Conservation (phyloP, 2,888 invertebrate species). For the Chymomyza amoena region DNA sequence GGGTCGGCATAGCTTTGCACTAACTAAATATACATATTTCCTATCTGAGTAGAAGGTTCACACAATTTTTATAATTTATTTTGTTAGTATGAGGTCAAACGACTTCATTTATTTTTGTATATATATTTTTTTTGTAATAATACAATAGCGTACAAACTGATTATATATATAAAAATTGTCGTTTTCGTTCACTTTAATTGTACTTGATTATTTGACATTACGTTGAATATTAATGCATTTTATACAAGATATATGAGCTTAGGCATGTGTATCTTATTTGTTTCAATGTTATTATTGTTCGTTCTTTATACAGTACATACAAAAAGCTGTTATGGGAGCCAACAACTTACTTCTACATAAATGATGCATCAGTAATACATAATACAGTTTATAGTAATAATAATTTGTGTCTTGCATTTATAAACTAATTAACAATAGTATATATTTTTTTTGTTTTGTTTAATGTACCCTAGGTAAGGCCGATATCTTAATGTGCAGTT, state of each 20-base stretch:
- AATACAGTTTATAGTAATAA: neutral
- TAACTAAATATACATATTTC: too few relatives aligned
- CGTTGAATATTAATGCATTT: neutral
- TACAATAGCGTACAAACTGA: too few relatives aligned
- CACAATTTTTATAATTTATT: too few relatives aligned
- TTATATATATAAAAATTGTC: neutral
- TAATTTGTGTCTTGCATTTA: neutral
- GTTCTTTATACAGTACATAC: neutral
- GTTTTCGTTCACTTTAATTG: neutral
- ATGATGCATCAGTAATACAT: neutral
- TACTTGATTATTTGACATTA: neutral
- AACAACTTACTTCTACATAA: neutral
- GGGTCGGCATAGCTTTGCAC: too few relatives aligned
- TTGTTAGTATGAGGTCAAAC: too few relatives aligned
- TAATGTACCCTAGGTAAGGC: too few relatives aligned
- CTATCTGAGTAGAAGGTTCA: too few relatives aligned
- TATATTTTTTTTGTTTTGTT: neutral
- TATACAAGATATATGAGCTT: neutral
- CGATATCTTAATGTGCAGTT: too few relatives aligned
- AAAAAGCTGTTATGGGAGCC: neutral
- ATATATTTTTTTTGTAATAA: too few relatives aligned
- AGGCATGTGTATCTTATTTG: neutral
- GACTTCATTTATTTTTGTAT: too few relatives aligned
- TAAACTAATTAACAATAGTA: neutral
- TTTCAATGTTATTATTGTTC: neutral